These are phyloP conservation scores for Kryphioiulus occultus DNA, from an alignment of 2,888 invertebrate genomes.

Conservation along the genomic window DNA sequence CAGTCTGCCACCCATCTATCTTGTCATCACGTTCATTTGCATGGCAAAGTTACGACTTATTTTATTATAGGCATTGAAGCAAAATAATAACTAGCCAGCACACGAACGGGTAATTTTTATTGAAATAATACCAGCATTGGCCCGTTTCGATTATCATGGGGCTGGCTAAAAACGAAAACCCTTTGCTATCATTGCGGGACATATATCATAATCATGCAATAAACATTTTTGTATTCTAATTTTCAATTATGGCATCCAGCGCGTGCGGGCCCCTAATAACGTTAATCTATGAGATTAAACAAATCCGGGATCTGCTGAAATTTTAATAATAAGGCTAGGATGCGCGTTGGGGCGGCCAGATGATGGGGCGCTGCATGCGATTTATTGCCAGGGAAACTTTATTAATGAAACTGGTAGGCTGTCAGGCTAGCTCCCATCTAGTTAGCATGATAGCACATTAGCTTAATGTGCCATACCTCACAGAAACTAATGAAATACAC, in stretches of 20 bases:
- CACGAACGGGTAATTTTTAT: constrained; percentile 12
- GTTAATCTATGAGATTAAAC: constrained; percentile 11
- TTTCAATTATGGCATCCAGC: neutral
- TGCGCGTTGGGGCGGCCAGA: neutral
- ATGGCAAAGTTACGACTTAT: constrained; percentile 15
- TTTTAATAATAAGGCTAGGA: neutral
- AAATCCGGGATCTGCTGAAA: constrained; percentile 1
- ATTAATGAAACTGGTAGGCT: neutral
- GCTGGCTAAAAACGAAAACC: neutral
- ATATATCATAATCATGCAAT: neutral
- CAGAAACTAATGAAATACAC: too few relatives aligned
- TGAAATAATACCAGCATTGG: constrained; percentile 24
- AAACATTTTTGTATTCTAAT: constrained; percentile 11
- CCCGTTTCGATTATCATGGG: neutral
- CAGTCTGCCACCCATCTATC: neutral
- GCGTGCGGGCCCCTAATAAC: neutral
- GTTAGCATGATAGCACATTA: too few relatives aligned
- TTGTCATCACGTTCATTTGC: neutral
- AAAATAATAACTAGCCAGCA: constrained; percentile 22
- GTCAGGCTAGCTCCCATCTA: neutral
- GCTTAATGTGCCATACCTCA: too few relatives aligned
- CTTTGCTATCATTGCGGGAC: neutral
- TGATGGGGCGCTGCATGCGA: neutral
- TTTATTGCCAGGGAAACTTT: neutral
- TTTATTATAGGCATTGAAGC: neutral